Evolutionary conservation across 2,113 vertebrate genomes (phyloP).

Genomic region (Gallinago media): DNA sequence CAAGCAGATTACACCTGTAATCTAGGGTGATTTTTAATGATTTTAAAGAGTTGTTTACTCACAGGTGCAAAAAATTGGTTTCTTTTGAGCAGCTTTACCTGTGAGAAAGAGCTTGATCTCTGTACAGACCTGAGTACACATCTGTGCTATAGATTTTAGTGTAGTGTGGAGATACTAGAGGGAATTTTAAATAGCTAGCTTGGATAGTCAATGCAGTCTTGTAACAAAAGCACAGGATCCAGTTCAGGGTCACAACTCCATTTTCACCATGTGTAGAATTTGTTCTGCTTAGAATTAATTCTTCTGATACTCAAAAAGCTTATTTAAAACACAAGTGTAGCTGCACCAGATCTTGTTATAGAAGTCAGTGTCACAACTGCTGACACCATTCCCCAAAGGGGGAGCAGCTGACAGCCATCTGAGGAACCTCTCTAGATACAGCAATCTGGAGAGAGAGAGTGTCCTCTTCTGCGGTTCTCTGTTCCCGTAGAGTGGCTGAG

Average conservation of each 20-base stretch:
- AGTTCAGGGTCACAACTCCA: background rate
- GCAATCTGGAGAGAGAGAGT: background rate
- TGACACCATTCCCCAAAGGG: background rate
- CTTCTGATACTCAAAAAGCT: background rate
- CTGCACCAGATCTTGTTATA: background rate
- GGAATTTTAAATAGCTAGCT: background rate
- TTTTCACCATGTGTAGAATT: background rate
- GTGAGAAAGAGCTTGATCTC: background rate
- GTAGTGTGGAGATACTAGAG: background rate
- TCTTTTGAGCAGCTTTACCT: background rate
- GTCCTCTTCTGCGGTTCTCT: background rate
- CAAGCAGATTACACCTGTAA: background rate
- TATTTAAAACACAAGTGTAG: background rate
- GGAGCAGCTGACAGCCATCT: background rate
- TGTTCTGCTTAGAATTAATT: background rate
- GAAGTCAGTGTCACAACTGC: background rate
- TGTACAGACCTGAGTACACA: background rate
- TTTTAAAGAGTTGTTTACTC: background rate
- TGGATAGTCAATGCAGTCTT: background rate
- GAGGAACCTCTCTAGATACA: background rate
- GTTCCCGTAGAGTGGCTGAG: background rate
- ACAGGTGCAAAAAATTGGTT: background rate
- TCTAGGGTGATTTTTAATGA: rapidly evolving
- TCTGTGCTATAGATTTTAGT: background rate
- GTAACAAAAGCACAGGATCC: background rate